phyloP scores from a whole-genome alignment of 2,888 invertebrate genomes.

The Dasysyrphus albostriatus region DNA sequence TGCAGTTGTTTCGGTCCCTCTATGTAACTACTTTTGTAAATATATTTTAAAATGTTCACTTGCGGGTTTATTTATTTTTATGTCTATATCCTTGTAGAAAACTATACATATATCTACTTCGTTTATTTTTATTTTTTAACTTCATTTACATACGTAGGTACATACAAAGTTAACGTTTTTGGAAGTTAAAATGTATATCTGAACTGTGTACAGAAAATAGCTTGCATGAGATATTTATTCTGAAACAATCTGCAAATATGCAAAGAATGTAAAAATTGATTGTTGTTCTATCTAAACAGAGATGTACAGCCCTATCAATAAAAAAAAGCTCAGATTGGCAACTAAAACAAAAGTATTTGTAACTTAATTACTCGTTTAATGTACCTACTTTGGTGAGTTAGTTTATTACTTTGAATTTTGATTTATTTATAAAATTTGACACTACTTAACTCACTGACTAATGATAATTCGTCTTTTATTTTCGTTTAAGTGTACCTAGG shows the following conservation, averaged over 20 bases:
- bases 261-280: slow-evolving; percentile 38
- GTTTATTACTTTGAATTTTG: too few relatives aligned
- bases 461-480: too few relatives aligned
- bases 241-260: slow-evolving; percentile 52
- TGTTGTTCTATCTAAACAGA: slow-evolving; percentile 25
- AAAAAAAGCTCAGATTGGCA: too few relatives aligned
- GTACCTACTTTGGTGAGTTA: too few relatives aligned
- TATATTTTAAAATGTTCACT: slow-evolving; percentile 72
- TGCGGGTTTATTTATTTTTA: slow-evolving; percentile 67
- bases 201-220: neutral
- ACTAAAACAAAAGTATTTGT: too few relatives aligned
- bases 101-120: neutral
- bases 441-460: too few relatives aligned
- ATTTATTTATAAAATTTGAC: too few relatives aligned
- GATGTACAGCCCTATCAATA: too few relatives aligned
- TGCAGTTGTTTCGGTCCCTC: slow-evolving; percentile 68
- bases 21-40: slow-evolving; percentile 69
- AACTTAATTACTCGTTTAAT: too few relatives aligned
- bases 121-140: slow-evolving; percentile 16
- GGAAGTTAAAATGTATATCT: slow-evolving; percentile 7
- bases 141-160: neutral
- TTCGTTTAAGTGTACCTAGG: too few relatives aligned
- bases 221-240: neutral
- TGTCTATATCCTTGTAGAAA: slow-evolving; percentile 45
- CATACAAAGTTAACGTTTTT: neutral